Evolutionary conservation across 2,113 vertebrate species (phyloP).

Genomic region (Aptenodytes forsteri): DNA sequence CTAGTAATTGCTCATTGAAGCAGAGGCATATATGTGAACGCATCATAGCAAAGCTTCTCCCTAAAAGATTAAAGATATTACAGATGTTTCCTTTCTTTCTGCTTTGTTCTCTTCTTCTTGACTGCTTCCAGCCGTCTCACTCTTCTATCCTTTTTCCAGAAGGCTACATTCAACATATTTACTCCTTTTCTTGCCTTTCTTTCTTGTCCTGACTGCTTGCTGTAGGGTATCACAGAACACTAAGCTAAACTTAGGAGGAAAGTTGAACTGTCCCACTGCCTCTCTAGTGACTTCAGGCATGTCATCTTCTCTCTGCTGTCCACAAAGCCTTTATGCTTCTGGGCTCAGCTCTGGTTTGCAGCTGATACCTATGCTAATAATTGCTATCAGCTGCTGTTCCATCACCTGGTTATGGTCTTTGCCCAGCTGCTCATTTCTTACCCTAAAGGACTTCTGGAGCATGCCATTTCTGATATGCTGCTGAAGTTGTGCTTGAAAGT

Average conservation of each 20-base stretch:
- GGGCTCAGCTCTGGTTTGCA: not conserved
- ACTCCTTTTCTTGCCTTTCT: not conserved
- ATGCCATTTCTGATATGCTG: not conserved
- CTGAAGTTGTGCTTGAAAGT: not conserved
- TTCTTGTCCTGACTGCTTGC: not conserved
- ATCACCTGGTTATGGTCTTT: not conserved
- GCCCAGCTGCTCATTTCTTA: not conserved
- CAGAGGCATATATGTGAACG: not conserved
- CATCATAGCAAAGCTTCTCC: not conserved
- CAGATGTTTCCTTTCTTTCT: not conserved
- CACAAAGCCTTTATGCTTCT: fast-evolving
- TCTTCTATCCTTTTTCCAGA: not conserved
- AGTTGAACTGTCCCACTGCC: fast-evolving
- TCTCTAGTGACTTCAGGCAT: no score
- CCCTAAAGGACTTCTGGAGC: not conserved
- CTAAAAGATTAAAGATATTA: not conserved
- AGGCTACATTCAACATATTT: not conserved
- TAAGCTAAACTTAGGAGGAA: not conserved
- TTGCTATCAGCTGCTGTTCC: not conserved
- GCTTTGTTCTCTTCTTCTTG: not conserved
- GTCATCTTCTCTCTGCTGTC: fast-evolving
- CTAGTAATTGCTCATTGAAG: not conserved
- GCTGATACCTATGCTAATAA: not conserved
- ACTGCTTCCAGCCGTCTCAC: not conserved
- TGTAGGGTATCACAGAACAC: fast-evolving